A percentile compares a stretch with the other conserved stretches of the same genome.
phyloP scores from a whole-genome alignment of 2,113 vertebrate genomes.

The Pontoporia blainvillei region DNA sequence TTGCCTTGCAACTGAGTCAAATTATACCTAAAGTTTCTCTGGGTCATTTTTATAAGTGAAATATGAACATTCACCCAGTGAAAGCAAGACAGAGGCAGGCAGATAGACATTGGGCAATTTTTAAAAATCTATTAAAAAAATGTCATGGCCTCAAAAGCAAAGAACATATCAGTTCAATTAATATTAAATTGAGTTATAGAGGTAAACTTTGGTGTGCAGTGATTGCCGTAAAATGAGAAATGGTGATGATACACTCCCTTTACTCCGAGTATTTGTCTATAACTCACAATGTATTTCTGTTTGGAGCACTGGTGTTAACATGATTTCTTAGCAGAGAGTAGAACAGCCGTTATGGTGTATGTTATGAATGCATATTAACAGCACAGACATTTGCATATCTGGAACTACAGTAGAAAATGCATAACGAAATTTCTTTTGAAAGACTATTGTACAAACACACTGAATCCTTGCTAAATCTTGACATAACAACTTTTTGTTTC shows the following conservation, averaged over 20 bases:
- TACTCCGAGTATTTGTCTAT: neutral
- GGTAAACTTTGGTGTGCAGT: neutral
- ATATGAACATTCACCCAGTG: neutral
- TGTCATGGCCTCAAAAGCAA: neutral
- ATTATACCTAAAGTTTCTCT: neutral
- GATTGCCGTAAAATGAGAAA: neutral
- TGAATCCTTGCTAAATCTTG: conserved; percentile 41
- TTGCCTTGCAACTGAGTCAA: neutral
- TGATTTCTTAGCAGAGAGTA: conserved; percentile 53
- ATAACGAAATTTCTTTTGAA: conserved; percentile 56
- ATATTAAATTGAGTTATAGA: neutral
- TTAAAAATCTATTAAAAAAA: conserved; percentile 73
- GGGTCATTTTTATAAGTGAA: neutral
- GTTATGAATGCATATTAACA: conserved; percentile 62
- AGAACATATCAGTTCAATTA: neutral
- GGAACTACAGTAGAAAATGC: conserved; percentile 54
- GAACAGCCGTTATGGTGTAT: conserved; percentile 24
- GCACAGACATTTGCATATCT: conserved; percentile 62
- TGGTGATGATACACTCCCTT: neutral
- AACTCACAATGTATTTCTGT: conserved; percentile 34
- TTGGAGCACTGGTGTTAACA: conserved; percentile 31
- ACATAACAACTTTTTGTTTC: conserved; percentile 28
- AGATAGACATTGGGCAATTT: neutral
- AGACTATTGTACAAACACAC: conserved; percentile 55
- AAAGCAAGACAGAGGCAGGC: neutral